Conservation (phyloP, 1,140 invertebrate genomes). For the Metaphire vulgaris region DNA sequence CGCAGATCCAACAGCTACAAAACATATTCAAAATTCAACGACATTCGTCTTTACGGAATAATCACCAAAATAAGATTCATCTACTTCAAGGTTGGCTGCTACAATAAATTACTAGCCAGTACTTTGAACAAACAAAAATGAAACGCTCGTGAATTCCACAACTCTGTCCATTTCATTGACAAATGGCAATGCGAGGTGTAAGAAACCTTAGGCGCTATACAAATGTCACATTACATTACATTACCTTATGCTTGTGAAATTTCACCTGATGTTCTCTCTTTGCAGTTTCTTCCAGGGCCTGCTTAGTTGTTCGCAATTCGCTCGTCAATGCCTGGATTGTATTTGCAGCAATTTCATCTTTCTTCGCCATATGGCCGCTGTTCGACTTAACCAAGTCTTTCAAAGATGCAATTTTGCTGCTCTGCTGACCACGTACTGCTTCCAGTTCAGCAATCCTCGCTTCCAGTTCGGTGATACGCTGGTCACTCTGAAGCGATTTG, state of each 20-base stretch:
- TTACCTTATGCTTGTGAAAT: no score
- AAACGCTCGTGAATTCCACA: no score
- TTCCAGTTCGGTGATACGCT: slow-evolving; percentile 44
- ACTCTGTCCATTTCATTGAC: no score
- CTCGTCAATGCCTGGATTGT: slow-evolving; percentile 50
- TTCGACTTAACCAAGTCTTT: slow-evolving; percentile 37
- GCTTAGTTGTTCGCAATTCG: slow-evolving; percentile 49
- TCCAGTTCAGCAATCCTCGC: slow-evolving; percentile 47
- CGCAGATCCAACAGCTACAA: slow-evolving; percentile 51
- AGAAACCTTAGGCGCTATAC: no score
- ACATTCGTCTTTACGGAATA: no score
- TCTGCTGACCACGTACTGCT: slow-evolving; percentile 44
- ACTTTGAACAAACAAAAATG: no score
- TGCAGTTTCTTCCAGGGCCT: slow-evolving; percentile 42
- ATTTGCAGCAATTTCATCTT: slow-evolving; percentile 41
- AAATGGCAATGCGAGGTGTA: no score
- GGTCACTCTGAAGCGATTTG: slow-evolving; percentile 40
- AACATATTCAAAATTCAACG: no score
- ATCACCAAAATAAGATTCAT: no score
- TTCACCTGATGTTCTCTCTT: slow-evolving; percentile 49
- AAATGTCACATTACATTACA: no score
- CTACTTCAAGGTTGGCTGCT: no score
- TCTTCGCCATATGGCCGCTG: slow-evolving; percentile 37
- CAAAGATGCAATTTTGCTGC: slow-evolving; percentile 44
- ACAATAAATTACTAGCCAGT: no score